Base-by-base conservation (phyloP, 1,140 invertebrate species). In the Drosophila parvula region DNA sequence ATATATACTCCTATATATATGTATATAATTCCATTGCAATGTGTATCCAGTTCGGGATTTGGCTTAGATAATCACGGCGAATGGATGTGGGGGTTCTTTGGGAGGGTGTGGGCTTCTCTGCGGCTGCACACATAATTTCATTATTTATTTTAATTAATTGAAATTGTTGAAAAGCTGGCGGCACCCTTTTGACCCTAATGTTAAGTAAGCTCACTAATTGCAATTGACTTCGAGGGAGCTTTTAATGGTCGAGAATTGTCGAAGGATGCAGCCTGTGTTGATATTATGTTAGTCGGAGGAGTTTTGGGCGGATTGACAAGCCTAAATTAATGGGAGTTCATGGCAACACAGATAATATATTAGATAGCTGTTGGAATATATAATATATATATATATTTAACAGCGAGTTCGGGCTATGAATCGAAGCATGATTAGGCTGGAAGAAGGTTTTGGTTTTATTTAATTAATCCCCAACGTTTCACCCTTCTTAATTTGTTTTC, bases 121-220 rank as follows among this genome's bases (percentile, higher is more conserved):
- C 16, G 43, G 53, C 40, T 71, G 43, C 47, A 50, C 61, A 62
- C 51, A 86, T 79, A 76, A 88, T 86, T 74, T 51, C 75, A 82
- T 82, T 86, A 88, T 77, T 77, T 77, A 88, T 86, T 88, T 86
- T 74, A 82, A 88, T 86, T 86, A 88, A 86, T 86, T 86, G 70
- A 85, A 88, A 86, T 69, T 86, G 68, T 58, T 85, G 41, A 82
- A 85, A 73, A 65, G 41, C 53, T n/a, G 43, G 56, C 45, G 57
- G 44, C 63, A 45, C 40, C 30, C 41, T 36, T 50, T 50, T 83
- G 81, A 84, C 71, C 81, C 62, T 57, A 80, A 80, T 77, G 61
- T 59, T 28, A 50, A 41, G 40, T 30, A 18, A 59, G 59, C 32
- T 79, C 43, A 22, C 68, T 85, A 84, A 84, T 83, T 79, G 65